Base-by-base conservation (phyloP, 2,888 invertebrate genomes). In the Protonemura montana region DNA sequence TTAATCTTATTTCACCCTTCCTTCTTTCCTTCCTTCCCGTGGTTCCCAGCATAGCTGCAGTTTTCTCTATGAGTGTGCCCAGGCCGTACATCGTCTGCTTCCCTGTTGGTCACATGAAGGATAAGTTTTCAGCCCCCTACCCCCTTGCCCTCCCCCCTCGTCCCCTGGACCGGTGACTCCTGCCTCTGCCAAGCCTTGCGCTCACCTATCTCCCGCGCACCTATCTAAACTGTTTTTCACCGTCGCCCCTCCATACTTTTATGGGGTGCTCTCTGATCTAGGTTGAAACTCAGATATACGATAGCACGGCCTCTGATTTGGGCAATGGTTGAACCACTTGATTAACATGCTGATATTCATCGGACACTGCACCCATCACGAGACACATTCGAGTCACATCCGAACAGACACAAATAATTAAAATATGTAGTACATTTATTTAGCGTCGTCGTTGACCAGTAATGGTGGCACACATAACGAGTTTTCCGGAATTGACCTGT, bases 1-100 rank as follows among this genome's bases (percentile, higher is more conserved):
- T 82, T 82, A 82, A 82, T 82, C 82, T 82, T 82, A 82, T 82
- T 82, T 35, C 82, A 82, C 35, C 41, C 26, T 59, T 59, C 78
- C 78, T 78, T 28, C 78, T n/a, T 27, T 26, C 78, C 78, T 6
- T 28, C 78, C 28, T 78, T 78, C 28, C 78, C 59, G 59, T 13
- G 59, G 59, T 59, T 35, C 59, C 59, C 2, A 21, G 59, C 59
- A 35, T 59, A 21, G 59, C 59, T 59, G 59, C 59, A 59, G 59
- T 59, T 59, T 59, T 21, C 59, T 59, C 6, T 10, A 59, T 59
- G 16, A 21, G 59, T 21, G 59, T 59, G 59, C 59, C 59, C 21
- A n/a, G n/a, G n/a, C n/a, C n/a, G 7, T 59, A 59, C 59, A 59
- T 2, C 21, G 59, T 21, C 21, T 13, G 59, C 59, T 59, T 21